A percentile compares a stretch with the other conserved stretches of the same genome.
Conservation (phyloP, 2,113 vertebrate species). For the human (Homo sapiens) region GRCh38 chrX:70752001-70752500, state of each 20-base stretch:
- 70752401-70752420: no score
- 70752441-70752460: no score
- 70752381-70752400: rapidly evolving
- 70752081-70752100: background rate
- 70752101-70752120: background rate
- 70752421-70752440: no score
- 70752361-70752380: no score
- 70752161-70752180: background rate
- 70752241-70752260: background rate
- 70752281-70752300: background rate
- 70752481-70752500: no score
- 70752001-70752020: background rate
- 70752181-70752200: background rate
- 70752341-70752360: no score
- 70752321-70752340: no score
- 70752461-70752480: no score
- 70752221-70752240: background rate
- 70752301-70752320: background rate
- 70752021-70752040: background rate
- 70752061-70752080: background rate
- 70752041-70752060: background rate
- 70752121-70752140: background rate
- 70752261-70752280: background rate
- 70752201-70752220: background rate
- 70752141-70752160: background rate